These are phyloP conservation scores for Chaetodon trifascialis DNA, from an alignment of 2,113 vertebrate species.

Conservation along the genomic window DNA sequence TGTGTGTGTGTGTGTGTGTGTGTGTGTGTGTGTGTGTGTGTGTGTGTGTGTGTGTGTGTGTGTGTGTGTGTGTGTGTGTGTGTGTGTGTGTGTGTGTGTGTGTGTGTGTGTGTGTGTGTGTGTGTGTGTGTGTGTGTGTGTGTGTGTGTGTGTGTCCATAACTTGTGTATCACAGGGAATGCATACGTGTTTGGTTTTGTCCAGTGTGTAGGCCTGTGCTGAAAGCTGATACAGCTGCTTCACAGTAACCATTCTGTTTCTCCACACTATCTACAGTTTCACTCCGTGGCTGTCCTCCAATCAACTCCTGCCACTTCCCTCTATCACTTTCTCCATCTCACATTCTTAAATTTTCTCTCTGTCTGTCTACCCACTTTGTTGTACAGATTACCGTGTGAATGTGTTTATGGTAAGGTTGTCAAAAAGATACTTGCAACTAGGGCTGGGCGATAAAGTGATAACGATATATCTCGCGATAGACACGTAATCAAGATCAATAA, in stretches of 20 bases:
- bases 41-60: not conserved
- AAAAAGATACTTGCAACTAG: too few relatives aligned
- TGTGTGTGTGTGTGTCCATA: not conserved
- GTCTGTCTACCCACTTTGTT: not conserved
- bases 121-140: not conserved
- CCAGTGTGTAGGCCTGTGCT: slow-evolving; percentile 16
- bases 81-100: too few relatives aligned
- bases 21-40: not conserved
- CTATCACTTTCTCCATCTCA: slow-evolving; percentile 10
- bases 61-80: not conserved
- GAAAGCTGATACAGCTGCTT: slow-evolving; percentile 68
- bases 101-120: not conserved
- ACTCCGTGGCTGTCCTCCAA: slow-evolving; percentile 45
- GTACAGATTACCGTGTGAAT: not conserved
- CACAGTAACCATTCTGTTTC: slow-evolving; percentile 58
- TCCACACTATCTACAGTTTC: slow-evolving; percentile 64
- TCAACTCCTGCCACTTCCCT: slow-evolving; percentile 41
- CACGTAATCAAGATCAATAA: too few relatives aligned
- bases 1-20: not conserved
- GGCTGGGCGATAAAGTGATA: too few relatives aligned
- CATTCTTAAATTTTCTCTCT: slow-evolving; percentile 2
- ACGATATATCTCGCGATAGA: too few relatives aligned
- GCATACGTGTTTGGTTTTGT: slow-evolving; percentile 10
- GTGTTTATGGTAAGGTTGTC: not conserved
- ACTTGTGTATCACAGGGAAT: slow-evolving; percentile 5